Evolutionary conservation across 2,113 vertebrate genomes (phyloP), one percentile per base, ranked within the genome.

Genomic region (Platycercus adscitus): DNA sequence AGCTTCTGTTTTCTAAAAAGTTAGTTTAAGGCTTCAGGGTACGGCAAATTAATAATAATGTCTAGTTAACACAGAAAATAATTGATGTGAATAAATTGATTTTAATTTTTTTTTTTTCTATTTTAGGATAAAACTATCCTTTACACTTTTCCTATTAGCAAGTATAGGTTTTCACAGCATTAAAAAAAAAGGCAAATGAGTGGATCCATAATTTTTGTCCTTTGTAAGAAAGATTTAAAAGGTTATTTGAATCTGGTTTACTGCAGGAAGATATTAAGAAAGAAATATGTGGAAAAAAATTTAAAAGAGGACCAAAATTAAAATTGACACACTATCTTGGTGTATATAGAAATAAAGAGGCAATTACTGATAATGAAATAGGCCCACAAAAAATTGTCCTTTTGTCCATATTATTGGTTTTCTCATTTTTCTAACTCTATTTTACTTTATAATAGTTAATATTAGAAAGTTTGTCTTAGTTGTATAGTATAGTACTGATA

Each of bases 311-410:
- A 8, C 3, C 64, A 37, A 81, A 78, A 26, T 46, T 50, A 46
- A 80, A 86, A 83, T 1, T 66, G 6, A 21, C 14, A 9, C 10
- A 9, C 3, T 58, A 13, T 41, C 2, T 70, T 90, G 16, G 4
- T 44, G 10, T 37, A 52, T 41, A 21, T 58, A 35, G 21, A 35
- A 58, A 3, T 58, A 26, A 78, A 68, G 4, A 56, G 8, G 5
- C 1, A 43, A 25, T 33, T 80, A 69, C 43, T 71, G 72, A 69
- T 33, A 39, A 11, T 17, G 89, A 50, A 79, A 49, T 6, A 64
- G 15, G 10, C 23, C 17, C 4, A 14, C 5, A 31, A 26, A 24
- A 15, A 6, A 3, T 19, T 64, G 18, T 43, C 0, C 5, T 21
- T 63, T 61, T 82, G 7, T 46, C 28, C 8, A 5, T 29, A 6